phyloP scores from a whole-genome alignment of 2,888 invertebrate genomes.

The Ecliptopera silaceata region DNA sequence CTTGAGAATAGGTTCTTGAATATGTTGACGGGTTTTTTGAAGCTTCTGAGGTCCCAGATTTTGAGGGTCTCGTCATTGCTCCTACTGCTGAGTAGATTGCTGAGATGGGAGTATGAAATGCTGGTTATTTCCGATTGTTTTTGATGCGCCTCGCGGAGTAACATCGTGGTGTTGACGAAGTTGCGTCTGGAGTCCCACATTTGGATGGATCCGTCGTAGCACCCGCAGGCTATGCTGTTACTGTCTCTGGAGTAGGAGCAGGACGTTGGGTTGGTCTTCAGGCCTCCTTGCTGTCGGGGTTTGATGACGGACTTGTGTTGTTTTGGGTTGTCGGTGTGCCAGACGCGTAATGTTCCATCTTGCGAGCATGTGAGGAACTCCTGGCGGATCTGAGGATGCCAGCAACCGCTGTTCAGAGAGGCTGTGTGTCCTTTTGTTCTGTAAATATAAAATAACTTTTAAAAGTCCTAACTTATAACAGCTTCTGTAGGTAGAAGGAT shows the following conservation, averaged over 20 bases:
- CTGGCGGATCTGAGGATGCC: slow-evolving; percentile 94
- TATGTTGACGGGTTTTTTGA: slow-evolving; percentile 89
- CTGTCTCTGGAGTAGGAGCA: slow-evolving; percentile 94
- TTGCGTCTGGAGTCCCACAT: slow-evolving; percentile 98
- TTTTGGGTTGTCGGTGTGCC: slow-evolving; percentile 92
- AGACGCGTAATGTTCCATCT: slow-evolving; percentile 96
- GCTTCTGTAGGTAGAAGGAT: too few relatives aligned
- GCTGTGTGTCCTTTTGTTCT: slow-evolving; percentile 97
- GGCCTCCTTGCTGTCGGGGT: slow-evolving; percentile 92
- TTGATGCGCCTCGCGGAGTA: slow-evolving; percentile 91
- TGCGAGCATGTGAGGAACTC: slow-evolving; percentile 97
- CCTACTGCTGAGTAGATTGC: slow-evolving; percentile 89
- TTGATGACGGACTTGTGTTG: slow-evolving; percentile 93
- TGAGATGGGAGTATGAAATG: slow-evolving; percentile 94
- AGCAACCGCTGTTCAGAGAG: slow-evolving; percentile 93
- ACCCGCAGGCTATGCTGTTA: slow-evolving; percentile 94
- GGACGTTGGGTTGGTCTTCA: slow-evolving; percentile 92
- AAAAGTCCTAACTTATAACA: too few relatives aligned
- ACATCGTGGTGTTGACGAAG: slow-evolving; percentile 92
- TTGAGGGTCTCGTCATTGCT: slow-evolving; percentile 97
- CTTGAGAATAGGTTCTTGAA: slow-evolving; percentile 89
- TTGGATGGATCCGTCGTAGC: slow-evolving; percentile 97
- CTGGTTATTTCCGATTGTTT: slow-evolving; percentile 91
- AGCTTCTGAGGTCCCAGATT: slow-evolving; percentile 95
- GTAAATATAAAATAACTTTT: slow-evolving; percentile 9